Evolutionary conservation across 2,888 invertebrate species (phyloP).

Genomic region (Melanargia galathea): DNA sequence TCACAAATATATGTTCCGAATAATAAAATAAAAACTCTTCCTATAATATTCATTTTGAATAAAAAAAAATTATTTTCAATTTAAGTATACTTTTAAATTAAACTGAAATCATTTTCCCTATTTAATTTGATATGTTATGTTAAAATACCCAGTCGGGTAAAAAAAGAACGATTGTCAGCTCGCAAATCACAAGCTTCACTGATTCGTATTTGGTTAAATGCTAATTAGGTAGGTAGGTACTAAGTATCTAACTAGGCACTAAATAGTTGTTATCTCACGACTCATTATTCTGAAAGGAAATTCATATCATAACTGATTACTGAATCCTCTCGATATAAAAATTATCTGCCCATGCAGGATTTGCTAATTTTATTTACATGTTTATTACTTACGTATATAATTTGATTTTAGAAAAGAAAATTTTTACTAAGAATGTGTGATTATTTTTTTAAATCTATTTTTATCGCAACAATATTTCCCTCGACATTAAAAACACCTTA

Average conservation of each 20-base stretch:
- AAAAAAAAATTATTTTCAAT: slow-evolving; percentile 16
- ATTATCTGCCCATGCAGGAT: slow-evolving; percentile 46
- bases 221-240: slow-evolving; percentile 47
- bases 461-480: no score
- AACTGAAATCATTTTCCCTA: slow-evolving; percentile 46
- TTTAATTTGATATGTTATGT: slow-evolving; percentile 39
- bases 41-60: slow-evolving; percentile 54
- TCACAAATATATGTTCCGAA: slow-evolving; percentile 54
- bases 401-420: neutral
- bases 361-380: slow-evolving; percentile 37
- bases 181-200: slow-evolving; percentile 59
- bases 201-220: slow-evolving; percentile 49
- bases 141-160: no score
- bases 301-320: slow-evolving; percentile 46
- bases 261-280: slow-evolving; percentile 51
- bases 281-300: slow-evolving; percentile 59
- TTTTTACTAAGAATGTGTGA: no score
- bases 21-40: slow-evolving; percentile 56
- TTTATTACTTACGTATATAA: slow-evolving; percentile 13
- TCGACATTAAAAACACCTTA: no score
- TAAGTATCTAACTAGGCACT: no score
- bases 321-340: slow-evolving; percentile 56
- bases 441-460: no score
- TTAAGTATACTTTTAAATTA: no score
- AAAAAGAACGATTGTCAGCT: slow-evolving; percentile 51